Percentiles rank a stretch among this genome's conserved stretches.
These are phyloP conservation scores for Watsonalla cultraria DNA, from an alignment of 2,888 invertebrate genomes.

Conservation along the genomic window DNA sequence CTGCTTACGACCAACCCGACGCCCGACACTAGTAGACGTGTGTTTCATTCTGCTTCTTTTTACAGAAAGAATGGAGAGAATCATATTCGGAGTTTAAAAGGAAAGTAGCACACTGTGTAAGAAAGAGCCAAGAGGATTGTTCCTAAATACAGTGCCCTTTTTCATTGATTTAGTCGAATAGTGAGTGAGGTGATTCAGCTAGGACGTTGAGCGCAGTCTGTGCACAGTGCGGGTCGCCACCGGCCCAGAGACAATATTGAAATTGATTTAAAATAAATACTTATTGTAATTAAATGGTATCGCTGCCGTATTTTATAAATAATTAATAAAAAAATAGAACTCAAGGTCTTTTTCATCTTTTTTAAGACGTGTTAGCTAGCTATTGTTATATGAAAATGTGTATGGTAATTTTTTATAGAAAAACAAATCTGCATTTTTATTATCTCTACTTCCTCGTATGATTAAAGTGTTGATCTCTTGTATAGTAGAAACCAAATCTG, in stretches of 20 bases:
- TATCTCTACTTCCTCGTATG: constrained; percentile 37
- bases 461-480: constrained; percentile 63
- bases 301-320: constrained; percentile 76
- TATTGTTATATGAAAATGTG: constrained; percentile 72
- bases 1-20: constrained; percentile 32
- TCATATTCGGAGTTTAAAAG: constrained; percentile 97
- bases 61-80: constrained; percentile 99
- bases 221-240: constrained; percentile 48
- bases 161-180: constrained; percentile 68
- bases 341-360: constrained; percentile 76
- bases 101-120: constrained; percentile 98
- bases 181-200: constrained; percentile 72
- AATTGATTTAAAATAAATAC: constrained; percentile 76
- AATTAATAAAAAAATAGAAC: constrained; percentile 65
- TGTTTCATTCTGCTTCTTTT: constrained; percentile 74
- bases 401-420: constrained; percentile 72
- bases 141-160: constrained; percentile 85
- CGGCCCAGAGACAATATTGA: constrained; percentile 75
- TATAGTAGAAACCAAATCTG: constrained; percentile 65
- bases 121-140: constrained; percentile 99
- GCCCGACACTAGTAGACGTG: constrained; percentile 72
- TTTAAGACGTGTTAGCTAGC: constrained; percentile 76
- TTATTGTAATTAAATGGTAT: constrained; percentile 75
- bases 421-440: constrained; percentile 72
- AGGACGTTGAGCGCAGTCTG: constrained; percentile 48